Conservation (phyloP, 1,140 invertebrate genomes). For the Paracyclopina nana region DNA sequence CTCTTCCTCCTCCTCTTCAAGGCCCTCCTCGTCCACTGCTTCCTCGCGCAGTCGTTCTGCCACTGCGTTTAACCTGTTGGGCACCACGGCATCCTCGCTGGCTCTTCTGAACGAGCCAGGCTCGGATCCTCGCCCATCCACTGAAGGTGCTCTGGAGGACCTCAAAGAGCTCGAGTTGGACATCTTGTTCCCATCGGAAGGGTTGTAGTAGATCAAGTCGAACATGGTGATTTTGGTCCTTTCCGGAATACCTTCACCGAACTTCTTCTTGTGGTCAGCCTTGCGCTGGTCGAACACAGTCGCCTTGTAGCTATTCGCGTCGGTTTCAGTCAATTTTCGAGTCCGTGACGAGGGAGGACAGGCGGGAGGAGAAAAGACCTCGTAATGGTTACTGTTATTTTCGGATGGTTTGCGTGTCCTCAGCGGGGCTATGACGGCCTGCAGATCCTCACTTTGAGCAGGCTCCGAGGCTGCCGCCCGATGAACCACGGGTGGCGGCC, state of each 20-base stretch:
- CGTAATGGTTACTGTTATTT: too few relatives aligned
- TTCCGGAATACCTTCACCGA: conserved; percentile 37
- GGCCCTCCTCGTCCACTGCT: neutral
- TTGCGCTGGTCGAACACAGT: conserved; percentile 19
- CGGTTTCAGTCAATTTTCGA: too few relatives aligned
- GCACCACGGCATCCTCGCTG: neutral
- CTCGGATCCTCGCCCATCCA: neutral
- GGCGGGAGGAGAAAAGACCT: too few relatives aligned
- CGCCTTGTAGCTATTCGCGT: too few relatives aligned
- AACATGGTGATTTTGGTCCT: conserved; percentile 56
- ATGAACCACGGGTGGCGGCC: too few relatives aligned
- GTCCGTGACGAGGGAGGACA: too few relatives aligned
- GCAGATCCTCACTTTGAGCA: too few relatives aligned
- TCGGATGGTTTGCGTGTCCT: too few relatives aligned
- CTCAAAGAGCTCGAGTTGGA: conserved; percentile 2
- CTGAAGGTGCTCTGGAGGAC: neutral
- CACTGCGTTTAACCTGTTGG: neutral
- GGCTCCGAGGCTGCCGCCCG: too few relatives aligned
- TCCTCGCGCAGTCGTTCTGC: neutral
- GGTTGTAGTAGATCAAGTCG: conserved; percentile 76
- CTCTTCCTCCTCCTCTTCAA: conserved; percentile 18
- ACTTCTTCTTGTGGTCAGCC: conserved; percentile 35
- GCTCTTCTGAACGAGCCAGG: too few relatives aligned
- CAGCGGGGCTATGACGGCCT: too few relatives aligned
- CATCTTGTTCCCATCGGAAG: conserved; percentile 24